These are phyloP conservation scores for Diplosoma virens DNA, from an alignment of 23 tunicate species.

Conservation along the genomic window DNA sequence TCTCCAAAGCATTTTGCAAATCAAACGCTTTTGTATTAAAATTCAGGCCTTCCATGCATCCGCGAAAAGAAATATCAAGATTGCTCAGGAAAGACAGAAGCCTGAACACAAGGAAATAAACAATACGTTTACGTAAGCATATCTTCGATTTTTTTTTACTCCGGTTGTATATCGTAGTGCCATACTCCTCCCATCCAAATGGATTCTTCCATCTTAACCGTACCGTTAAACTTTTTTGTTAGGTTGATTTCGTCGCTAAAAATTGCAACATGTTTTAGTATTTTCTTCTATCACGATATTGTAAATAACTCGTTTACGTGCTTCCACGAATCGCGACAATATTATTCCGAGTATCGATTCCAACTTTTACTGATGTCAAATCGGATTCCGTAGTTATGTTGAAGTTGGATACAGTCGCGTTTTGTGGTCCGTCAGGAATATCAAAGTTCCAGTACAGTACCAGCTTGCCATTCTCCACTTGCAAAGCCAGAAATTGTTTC, in stretches of 20 bases:
- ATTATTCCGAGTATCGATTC: too few relatives aligned
- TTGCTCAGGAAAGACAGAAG: constrained; percentile 8
- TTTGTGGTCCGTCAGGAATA: constrained; percentile 46
- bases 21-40: constrained; percentile 28
- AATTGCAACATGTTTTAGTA: too few relatives aligned
- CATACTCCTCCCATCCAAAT: constrained; percentile 79
- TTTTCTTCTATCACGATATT: too few relatives aligned
- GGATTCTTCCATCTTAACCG: constrained; percentile 44
- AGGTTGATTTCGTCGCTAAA: too few relatives aligned
- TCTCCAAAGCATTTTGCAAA: constrained; percentile 57
- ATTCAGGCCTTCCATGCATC: constrained; percentile 51
- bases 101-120: too few relatives aligned
- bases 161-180: constrained; percentile 34
- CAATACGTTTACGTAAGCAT: too few relatives aligned
- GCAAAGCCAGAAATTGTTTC: constrained; percentile 88
- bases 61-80: constrained; percentile 46
- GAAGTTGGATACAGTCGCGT: background rate
- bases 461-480: constrained; percentile 65
- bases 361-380: too few relatives aligned
- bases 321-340: too few relatives aligned
- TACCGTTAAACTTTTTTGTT: too few relatives aligned
- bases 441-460: constrained; percentile 75
- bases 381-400: too few relatives aligned
- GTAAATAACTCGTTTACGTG: too few relatives aligned
- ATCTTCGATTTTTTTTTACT: too few relatives aligned